These are phyloP conservation scores for Poecilia wingei DNA, from an alignment of 2,797 vertebrate species.

Conservation along the genomic window DNA sequence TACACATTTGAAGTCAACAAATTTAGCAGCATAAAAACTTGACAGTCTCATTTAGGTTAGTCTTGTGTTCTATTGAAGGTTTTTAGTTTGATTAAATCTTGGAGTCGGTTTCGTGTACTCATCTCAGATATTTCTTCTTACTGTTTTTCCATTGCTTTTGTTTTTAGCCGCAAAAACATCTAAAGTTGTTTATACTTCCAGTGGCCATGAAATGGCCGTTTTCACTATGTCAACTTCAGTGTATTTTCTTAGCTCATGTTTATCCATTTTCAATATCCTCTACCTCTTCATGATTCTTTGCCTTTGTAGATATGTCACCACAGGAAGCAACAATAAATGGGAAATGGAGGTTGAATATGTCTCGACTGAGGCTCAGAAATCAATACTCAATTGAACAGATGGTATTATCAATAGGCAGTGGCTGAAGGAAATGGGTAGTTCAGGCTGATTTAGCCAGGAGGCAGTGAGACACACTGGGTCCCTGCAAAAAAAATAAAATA, in stretches of 20 bases:
- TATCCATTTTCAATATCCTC: constrained; percentile 66
- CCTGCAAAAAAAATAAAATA: constrained; percentile 8
- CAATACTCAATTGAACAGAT: constrained; percentile 72
- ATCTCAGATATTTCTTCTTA: constrained; percentile 3
- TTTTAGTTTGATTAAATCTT: neutral
- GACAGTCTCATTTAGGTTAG: neutral
- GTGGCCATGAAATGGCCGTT: constrained; percentile 23
- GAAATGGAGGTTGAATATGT: constrained; percentile 75
- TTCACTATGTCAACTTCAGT: constrained; percentile 32
- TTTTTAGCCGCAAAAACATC: constrained; percentile 20
- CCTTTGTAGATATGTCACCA: constrained; percentile 61
- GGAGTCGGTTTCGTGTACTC: neutral
- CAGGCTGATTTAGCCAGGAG: constrained; percentile 40
- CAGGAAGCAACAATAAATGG: constrained; percentile 68
- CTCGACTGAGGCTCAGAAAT: constrained; percentile 61
- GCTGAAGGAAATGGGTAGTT: constrained; percentile 55
- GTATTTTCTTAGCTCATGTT: constrained; percentile 43
- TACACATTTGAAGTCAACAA: neutral
- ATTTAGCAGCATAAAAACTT: neutral
- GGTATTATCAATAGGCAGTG: constrained; percentile 68
- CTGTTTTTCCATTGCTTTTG: constrained; percentile 22
- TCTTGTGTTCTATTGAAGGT: neutral
- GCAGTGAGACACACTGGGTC: constrained; percentile 24
- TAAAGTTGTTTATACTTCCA: constrained; percentile 13
- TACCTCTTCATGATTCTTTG: constrained; percentile 57